A percentile compares a stretch with the other conserved stretches of the same genome.
Conservation (phyloP, 2,797 vertebrate species). For the Onychomys arenicola region DNA sequence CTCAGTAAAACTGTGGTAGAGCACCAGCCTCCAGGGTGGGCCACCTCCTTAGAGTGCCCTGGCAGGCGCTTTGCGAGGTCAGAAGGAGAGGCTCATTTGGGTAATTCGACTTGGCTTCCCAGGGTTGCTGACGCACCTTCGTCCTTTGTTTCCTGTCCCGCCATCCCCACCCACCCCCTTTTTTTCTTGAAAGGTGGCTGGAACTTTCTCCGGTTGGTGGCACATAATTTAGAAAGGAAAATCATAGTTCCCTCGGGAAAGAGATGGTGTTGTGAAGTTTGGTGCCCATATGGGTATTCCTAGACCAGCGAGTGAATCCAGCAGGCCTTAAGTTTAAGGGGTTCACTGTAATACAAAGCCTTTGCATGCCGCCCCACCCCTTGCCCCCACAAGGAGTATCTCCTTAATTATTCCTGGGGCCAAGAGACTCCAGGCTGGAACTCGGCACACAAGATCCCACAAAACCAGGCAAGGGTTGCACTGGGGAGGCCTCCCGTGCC, state of each 20-base stretch:
- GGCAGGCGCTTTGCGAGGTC: neutral
- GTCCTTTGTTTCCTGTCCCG: neutral
- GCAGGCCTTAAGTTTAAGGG: slow-evolving; percentile 10
- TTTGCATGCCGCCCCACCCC: neutral
- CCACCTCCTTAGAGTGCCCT: neutral
- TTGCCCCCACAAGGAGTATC: neutral
- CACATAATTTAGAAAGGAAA: slow-evolving; percentile 54
- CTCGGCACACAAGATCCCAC: neutral
- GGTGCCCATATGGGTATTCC: neutral
- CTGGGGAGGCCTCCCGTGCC: neutral
- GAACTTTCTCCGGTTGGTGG: neutral
- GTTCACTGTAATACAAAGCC: neutral
- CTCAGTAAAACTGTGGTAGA: neutral
- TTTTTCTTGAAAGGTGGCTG: neutral
- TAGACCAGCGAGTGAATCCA: neutral
- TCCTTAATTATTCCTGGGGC: neutral
- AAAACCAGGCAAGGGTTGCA: neutral
- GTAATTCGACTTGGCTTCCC: neutral
- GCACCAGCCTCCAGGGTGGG: neutral
- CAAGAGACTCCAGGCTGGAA: neutral
- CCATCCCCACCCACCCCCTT: accelerated
- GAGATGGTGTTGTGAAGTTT: neutral
- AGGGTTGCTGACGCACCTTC: neutral
- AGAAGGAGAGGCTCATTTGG: neutral
- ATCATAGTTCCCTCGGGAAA: neutral